A percentile compares a stretch with the other conserved stretches of the same genome.
Evolutionary conservation across 2,888 invertebrate genomes (phyloP).

Genomic region (Drosophila gaucha): DNA sequence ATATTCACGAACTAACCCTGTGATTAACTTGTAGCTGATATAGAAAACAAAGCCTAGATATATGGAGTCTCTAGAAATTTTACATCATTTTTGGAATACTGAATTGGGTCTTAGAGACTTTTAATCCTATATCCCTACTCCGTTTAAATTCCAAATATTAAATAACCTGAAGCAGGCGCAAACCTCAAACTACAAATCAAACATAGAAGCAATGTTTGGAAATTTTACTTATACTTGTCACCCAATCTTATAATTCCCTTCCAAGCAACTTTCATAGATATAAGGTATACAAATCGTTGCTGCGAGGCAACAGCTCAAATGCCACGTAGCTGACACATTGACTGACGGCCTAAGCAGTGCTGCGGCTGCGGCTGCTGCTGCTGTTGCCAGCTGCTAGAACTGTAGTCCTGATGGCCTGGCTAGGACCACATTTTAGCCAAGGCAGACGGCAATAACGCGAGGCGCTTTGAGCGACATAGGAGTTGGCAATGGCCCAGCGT

Average conservation of each 20-base stretch:
- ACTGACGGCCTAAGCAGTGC: conserved; percentile 57
- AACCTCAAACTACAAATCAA: too few species aligned
- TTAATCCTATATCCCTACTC: too few species aligned
- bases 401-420: conserved; percentile 8
- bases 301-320: conserved; percentile 6
- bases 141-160: too few species aligned
- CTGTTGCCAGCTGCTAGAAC: conserved; percentile 7
- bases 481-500: conserved; percentile 52
- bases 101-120: too few species aligned
- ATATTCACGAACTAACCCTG: too few species aligned
- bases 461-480: conserved; percentile 47
- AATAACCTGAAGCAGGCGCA: too few species aligned
- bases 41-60: too few species aligned
- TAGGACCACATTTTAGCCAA: conserved; percentile 2
- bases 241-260: background rate
- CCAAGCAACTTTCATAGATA: background rate
- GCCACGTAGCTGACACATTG: conserved; percentile 53
- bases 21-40: too few species aligned
- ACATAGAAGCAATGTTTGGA: too few species aligned
- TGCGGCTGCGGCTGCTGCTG: conserved; percentile 13
- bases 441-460: conserved; percentile 7
- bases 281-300: conserved; percentile 9
- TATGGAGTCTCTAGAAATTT: too few species aligned
- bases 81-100: too few species aligned
- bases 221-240: background rate